These are phyloP conservation scores for Tachyglossus aculeatus DNA, from an alignment of 2,797 vertebrate species.

Conservation along the genomic window DNA sequence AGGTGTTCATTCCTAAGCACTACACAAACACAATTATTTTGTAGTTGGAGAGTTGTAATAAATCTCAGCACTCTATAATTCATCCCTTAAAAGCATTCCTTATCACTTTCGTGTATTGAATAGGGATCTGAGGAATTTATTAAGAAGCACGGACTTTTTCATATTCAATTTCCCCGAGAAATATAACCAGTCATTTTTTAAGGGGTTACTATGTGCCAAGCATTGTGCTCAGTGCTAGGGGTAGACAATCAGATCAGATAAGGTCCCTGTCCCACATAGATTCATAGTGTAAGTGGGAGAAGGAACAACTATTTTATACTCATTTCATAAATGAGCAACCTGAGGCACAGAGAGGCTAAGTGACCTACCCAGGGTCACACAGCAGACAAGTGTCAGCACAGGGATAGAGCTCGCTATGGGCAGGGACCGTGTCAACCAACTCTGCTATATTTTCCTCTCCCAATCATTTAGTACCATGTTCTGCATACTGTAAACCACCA, in stretches of 20 bases:
- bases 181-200: too few relatives aligned
- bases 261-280: background rate
- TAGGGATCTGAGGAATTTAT: background rate
- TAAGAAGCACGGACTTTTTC: background rate
- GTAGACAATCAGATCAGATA: background rate
- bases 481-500: too few relatives aligned
- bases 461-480: too few relatives aligned
- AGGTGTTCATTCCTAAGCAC: background rate
- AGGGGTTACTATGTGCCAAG: too few relatives aligned
- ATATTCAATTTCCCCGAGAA: background rate
- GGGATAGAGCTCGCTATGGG: background rate
- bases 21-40: background rate
- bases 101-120: background rate
- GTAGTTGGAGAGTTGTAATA: too few relatives aligned
- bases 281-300: background rate
- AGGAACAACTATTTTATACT: too few relatives aligned
- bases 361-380: background rate
- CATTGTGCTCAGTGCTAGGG: too few relatives aligned
- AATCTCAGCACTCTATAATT: too few relatives aligned
- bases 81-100: too few relatives aligned
- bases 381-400: too few relatives aligned
- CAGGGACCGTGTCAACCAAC: too few relatives aligned
- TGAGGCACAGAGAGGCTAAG: background rate
- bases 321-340: background rate
- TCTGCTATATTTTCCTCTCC: too few relatives aligned